Conservation (phyloP, 2,113 vertebrate species). For the Zootoca vivipara region DNA sequence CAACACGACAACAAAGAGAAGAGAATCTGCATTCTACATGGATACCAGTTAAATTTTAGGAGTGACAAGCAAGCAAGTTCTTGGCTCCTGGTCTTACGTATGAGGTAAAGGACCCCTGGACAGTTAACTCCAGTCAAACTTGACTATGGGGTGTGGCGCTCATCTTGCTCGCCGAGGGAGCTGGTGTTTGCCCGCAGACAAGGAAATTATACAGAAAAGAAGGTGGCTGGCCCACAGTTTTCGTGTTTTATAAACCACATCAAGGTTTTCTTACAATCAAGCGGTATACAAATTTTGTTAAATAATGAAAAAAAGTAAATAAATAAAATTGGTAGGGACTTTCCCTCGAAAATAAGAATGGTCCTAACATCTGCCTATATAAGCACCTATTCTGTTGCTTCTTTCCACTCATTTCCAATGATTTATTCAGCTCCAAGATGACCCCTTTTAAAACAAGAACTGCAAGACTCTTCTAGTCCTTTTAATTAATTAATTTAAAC, state of each 20-base stretch:
- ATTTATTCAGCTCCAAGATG: not conserved
- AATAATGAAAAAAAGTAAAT: no score
- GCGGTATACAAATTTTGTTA: no score
- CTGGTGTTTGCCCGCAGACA: no score
- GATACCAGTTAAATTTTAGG: not conserved
- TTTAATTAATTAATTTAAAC: not conserved
- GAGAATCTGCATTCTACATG: not conserved
- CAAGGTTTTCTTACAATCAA: no score
- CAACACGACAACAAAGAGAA: no score
- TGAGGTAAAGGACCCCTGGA: no score
- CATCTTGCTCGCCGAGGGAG: no score
- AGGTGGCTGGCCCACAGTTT: no score
- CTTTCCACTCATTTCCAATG: not conserved
- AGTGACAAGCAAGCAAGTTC: not conserved
- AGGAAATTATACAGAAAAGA: no score
- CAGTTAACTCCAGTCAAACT: no score
- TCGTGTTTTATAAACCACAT: no score
- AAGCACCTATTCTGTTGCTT: not conserved
- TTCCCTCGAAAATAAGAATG: not conserved
- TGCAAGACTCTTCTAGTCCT: not conserved
- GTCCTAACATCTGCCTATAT: not conserved
- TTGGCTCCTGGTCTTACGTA: not conserved
- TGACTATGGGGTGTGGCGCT: no score
- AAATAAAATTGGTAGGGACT: not conserved
- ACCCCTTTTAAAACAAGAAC: not conserved